phyloP scores from a whole-genome alignment of 1,140 invertebrate genomes.

The Apis cerana region DNA sequence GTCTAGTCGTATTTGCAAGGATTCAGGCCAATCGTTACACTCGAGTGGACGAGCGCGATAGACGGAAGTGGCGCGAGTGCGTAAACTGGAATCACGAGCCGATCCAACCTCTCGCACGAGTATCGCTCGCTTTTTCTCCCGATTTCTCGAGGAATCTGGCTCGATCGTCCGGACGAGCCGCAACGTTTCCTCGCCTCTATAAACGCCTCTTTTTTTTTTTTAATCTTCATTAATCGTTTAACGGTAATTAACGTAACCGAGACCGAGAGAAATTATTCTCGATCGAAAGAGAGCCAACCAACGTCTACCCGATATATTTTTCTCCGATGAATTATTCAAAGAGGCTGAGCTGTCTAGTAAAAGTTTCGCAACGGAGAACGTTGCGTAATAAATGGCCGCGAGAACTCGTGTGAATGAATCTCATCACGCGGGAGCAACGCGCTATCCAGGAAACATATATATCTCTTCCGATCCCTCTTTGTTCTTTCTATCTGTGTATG shows the following conservation, averaged over 20 bases:
- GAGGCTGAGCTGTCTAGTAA: conserved; percentile 20
- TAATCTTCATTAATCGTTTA: neutral
- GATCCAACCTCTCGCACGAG: conserved; percentile 5
- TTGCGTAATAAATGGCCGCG: conserved; percentile 5
- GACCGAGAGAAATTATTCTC: neutral
- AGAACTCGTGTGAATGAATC: conserved; percentile 11
- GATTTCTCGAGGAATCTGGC: neutral
- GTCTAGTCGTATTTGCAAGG: conserved; percentile 13
- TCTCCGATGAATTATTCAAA: conserved; percentile 38
- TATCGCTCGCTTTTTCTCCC: conserved; percentile 7
- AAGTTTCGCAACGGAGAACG: conserved; percentile 22
- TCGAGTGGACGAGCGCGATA: conserved; percentile 43
- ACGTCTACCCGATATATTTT: conserved; percentile 14
- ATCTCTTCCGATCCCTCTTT: neutral
- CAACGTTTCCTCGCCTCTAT: neutral
- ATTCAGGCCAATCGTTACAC: conserved; percentile 43
- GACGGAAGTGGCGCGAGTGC: conserved; percentile 41
- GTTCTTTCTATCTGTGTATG: neutral
- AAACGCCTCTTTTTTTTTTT: too few relatives aligned
- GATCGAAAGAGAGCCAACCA: neutral
- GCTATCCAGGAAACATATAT: neutral
- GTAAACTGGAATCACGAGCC: conserved; percentile 42
- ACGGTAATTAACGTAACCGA: neutral
- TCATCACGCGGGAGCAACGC: neutral
- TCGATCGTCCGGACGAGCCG: neutral